A percentile compares a stretch with the other conserved stretches of the same genome.
phyloP scores from a whole-genome alignment of 2,113 vertebrate species.

The Dasyprocta punctata region DNA sequence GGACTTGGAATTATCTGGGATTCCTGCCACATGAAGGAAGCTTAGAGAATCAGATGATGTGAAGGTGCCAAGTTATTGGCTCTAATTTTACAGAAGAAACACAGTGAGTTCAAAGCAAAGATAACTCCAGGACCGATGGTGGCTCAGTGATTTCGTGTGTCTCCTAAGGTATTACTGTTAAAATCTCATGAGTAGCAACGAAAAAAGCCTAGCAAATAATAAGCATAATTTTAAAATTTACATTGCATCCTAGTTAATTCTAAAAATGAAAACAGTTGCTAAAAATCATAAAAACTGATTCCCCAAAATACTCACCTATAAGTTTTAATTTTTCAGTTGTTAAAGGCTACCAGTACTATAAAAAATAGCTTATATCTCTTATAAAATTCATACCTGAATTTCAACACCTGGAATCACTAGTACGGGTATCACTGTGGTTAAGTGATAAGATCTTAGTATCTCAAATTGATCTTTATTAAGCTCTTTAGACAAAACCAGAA shows the following conservation, averaged over 20 bases:
- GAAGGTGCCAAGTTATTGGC: not conserved
- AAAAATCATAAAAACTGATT: not conserved
- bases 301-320: not conserved
- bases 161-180: not conserved
- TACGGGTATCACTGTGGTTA: not conserved
- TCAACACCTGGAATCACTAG: not conserved
- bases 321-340: constrained; percentile 16
- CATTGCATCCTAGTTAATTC: not conserved
- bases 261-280: not conserved
- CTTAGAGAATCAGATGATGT: not conserved
- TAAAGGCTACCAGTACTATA: not conserved
- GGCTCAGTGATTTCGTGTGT: not conserved
- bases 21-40: not conserved
- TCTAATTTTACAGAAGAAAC: not conserved
- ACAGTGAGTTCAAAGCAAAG: not conserved
- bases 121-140: not conserved
- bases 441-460: constrained; percentile 37
- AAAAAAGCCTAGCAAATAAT: not conserved
- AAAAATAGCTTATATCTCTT: constrained; percentile 14
- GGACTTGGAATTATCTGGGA: not conserved
- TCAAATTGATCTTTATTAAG: constrained; percentile 59
- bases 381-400: not conserved
- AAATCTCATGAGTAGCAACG: not conserved
- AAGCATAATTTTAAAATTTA: constrained; percentile 14
- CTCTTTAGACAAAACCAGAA: constrained; percentile 59